These are phyloP conservation scores for Pseudorectes ferrugineus DNA, from an alignment of 2,113 vertebrate species.

Conservation along the genomic window DNA sequence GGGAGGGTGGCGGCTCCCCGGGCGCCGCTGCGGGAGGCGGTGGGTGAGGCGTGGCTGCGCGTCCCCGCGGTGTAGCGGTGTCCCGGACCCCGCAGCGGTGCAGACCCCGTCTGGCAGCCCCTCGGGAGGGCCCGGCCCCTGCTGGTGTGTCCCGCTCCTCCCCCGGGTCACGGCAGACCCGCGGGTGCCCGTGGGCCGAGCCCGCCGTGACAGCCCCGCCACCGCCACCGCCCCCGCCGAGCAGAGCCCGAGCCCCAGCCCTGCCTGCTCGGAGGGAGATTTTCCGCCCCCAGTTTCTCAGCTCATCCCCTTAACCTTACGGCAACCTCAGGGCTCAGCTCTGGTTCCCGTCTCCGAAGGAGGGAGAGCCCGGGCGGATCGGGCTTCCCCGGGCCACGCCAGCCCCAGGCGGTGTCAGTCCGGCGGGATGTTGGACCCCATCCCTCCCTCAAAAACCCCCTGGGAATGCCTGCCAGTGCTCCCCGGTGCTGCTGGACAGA, in stretches of 20 bases:
- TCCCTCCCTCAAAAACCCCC: background rate
- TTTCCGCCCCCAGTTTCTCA: background rate
- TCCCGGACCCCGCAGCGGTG: background rate
- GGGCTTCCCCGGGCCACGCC: background rate
- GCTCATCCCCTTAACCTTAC: background rate
- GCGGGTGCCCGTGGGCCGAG: background rate
- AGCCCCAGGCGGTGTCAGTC: background rate
- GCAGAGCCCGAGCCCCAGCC: background rate
- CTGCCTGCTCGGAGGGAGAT: background rate
- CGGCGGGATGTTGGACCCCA: background rate
- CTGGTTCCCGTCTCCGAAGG: background rate
- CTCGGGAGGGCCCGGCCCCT: background rate
- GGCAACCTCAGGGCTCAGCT: background rate
- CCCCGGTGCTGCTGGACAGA: background rate
- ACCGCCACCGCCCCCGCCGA: background rate
- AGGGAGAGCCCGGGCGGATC: background rate
- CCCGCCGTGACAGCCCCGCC: background rate
- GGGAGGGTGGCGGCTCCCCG: background rate
- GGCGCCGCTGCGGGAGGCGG: background rate
- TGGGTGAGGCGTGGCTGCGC: background rate
- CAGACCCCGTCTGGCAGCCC: background rate
- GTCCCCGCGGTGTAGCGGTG: background rate
- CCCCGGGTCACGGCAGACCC: background rate
- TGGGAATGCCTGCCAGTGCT: background rate
- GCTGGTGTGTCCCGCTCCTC: background rate